phyloP scores from a whole-genome alignment of 2,113 vertebrate species.

The Taxidea taxus region DNA sequence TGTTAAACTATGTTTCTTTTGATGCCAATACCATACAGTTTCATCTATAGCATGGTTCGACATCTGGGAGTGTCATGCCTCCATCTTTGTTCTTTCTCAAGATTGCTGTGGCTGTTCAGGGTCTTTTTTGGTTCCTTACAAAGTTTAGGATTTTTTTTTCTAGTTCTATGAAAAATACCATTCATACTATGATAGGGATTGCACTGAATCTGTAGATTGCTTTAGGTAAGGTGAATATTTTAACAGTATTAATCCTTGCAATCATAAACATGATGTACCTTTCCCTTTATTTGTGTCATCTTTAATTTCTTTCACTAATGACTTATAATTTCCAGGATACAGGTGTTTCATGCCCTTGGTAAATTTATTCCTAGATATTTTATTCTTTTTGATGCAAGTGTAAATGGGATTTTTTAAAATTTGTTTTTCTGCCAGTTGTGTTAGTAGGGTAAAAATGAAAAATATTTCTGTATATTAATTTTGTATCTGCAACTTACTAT shows the following conservation, averaged over 20 bases:
- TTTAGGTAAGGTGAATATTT: not conserved
- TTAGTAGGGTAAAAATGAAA: not conserved
- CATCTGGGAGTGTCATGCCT: not conserved
- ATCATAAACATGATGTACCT: not conserved
- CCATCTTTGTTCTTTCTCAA: not conserved
- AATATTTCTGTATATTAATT: not conserved
- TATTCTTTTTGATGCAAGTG: not conserved
- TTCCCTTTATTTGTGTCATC: not conserved
- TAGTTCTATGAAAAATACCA: not conserved
- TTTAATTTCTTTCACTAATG: not conserved
- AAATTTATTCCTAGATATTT: not conserved
- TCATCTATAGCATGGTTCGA: not conserved
- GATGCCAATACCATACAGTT: not conserved
- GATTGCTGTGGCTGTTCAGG: not conserved
- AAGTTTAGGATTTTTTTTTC: not conserved
- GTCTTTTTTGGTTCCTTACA: not conserved
- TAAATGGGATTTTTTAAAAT: not conserved
- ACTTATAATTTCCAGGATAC: not conserved
- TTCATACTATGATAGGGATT: not conserved
- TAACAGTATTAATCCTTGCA: not conserved
- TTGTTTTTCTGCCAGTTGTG: not conserved
- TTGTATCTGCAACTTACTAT: not conserved
- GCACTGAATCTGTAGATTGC: not conserved
- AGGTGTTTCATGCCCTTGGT: not conserved
- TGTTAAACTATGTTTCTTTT: not conserved